Base-by-base conservation (phyloP, 2,888 invertebrate genomes). In the Pardosa pseudoannulata region DNA sequence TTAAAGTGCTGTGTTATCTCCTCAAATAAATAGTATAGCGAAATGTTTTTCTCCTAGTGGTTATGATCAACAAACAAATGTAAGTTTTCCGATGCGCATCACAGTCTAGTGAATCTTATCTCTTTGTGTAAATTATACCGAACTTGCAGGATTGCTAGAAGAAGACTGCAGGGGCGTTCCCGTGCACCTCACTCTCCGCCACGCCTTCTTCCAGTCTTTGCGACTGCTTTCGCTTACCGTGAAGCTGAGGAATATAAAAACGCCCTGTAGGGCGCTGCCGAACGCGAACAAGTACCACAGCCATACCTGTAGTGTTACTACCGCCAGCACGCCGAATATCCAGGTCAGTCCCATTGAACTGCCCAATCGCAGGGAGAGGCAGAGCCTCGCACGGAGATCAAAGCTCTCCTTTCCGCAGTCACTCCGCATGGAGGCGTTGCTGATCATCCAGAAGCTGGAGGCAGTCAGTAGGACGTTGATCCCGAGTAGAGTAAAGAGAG, bases 281-380 rank as follows among this genome's bases (percentile, higher is more conserved):
- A 91, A 89, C 3, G 93, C 91, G 90, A 92, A 93, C 19, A 92
- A 89, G 88, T 92, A 92, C 93, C 93, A 93, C 11, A 93, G 89
- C 36, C 90, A 89, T 3, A 71, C 70, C 6, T n/a, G 28, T 87
- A 92, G 91, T 7, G 92, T 89, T 56, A 90, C 91, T 0, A 92
- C 92, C 0, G 92, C 93, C 13, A 92, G 88, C 0, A 93, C 90
- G 7, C 93, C 93, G 41, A 91, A 90, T 36, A 92, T 90, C 93
- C 93, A 93, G 11, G 92, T 91, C 5, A 93, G 90, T 1, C 93
- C 93, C 92, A 93, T 93, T 74, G 93, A 90, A 16, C 92, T 88
- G 6, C 92, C 92, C 65, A 93, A 90, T 9, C 92, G 90, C 41
- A 92, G 89, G 89, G 92, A 93, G 68, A 93, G 62, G 0, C 73